phyloP scores from a whole-genome alignment of 2,113 vertebrate species.

The Sinocyclocheilus anshuiensis region DNA sequence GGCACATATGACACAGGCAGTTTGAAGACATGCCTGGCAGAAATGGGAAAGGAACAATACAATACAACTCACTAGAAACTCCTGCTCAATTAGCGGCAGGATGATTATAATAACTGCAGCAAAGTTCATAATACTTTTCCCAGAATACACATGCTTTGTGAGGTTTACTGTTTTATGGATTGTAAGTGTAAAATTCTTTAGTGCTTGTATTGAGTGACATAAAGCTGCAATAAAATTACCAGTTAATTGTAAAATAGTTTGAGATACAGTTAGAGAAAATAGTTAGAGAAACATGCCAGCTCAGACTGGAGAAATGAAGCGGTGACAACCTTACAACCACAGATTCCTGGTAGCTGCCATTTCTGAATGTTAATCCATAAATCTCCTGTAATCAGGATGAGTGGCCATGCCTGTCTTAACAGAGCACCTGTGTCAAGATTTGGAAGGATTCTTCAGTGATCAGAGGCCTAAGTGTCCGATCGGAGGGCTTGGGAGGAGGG shows the following conservation, averaged over 20 bases:
- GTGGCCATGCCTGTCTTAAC: slow-evolving; percentile 71
- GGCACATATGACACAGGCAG: not conserved
- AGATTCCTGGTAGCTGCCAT: slow-evolving; percentile 57
- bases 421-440: slow-evolving; percentile 70
- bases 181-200: not conserved
- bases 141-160: not conserved
- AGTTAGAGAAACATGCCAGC: slow-evolving; percentile 19
- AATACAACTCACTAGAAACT: not conserved
- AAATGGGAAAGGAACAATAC: not conserved
- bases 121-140: not conserved
- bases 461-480: slow-evolving; percentile 58
- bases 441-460: slow-evolving; percentile 58
- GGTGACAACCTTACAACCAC: not conserved
- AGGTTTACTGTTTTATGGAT: not conserved
- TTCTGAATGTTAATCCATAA: slow-evolving; percentile 76
- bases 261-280: not conserved
- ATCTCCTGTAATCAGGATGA: slow-evolving; percentile 80
- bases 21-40: not conserved
- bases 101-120: not conserved
- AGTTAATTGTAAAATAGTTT: not conserved
- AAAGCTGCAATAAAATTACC: not conserved
- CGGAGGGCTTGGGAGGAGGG: slow-evolving; percentile 57
- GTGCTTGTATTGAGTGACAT: not conserved
- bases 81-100: not conserved
- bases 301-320: slow-evolving; percentile 57